Evolutionary conservation across 2,888 invertebrate species (phyloP), one percentile per base, ranked within the genome.

Genomic region (Leptopilina drosophilae): DNA sequence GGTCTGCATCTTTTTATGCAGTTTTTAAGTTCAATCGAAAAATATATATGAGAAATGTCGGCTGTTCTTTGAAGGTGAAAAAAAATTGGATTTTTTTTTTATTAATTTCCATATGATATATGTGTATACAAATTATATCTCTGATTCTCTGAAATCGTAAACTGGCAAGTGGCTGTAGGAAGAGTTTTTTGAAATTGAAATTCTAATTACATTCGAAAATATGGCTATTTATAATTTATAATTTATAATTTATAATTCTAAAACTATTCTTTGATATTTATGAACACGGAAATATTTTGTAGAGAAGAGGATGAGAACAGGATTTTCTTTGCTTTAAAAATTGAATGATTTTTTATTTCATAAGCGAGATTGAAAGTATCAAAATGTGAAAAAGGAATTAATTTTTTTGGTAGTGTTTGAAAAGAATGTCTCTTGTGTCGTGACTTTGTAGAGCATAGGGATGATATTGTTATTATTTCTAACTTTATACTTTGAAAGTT

Each of bases 1-100:
- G n/a, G n/a, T 33, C 26, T 73, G 73, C 73, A 73, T 73, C 73
- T 56, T 73, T 73, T 73, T 73, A 73, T 73, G 73, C 73, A 73
- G 73, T 73, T 73, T 20, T 73, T 33, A 73, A 73, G 33, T 73
- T 73, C 73, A 73, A 56, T 56, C 73, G 56, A 73, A 73, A 73
- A 73, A 73, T 20, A 20, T 20, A 56, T 73, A 73, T 73, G 73
- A 73, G 73, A 73, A 73, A n/a, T 73, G 73, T 73, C 73, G 73
- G 73, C 73, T 73, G 73, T 73, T 5, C 73, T 73, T 73, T 73
- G 56, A 73, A 56, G 33, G 40, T 73, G 26, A 73, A 69, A 49
- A 73, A 56, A 56, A 53, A 33, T 26, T 12, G 9, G 73, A 33
- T 15, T 15, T 11, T 56, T 59, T 15, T 59, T 15, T 59, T 15